phyloP scores from a whole-genome alignment of 2,888 invertebrate species.

The Drosophila borealis region DNA sequence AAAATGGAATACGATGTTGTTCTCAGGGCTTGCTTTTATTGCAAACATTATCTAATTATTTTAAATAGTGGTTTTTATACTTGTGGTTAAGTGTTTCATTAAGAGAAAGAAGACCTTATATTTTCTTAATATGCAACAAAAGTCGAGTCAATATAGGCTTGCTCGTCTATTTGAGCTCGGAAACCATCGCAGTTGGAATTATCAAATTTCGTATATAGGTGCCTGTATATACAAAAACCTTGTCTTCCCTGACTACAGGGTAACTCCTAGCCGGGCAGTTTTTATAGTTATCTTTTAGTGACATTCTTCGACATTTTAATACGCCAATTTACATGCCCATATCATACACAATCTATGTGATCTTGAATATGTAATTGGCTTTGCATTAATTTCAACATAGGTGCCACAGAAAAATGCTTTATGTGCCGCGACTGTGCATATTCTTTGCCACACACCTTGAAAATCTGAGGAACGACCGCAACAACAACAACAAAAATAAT shows the following conservation, averaged over 20 bases:
- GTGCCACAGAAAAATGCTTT: conserved; percentile 22
- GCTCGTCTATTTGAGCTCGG: too few species aligned
- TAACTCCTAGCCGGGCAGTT: neutral
- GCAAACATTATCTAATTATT: too few species aligned
- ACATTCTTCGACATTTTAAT: neutral
- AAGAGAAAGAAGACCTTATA: too few species aligned
- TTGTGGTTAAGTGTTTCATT: too few species aligned
- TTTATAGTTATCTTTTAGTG: neutral
- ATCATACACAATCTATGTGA: conserved; percentile 26
- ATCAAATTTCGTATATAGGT: too few species aligned
- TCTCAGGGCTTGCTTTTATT: neutral
- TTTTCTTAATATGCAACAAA: too few species aligned
- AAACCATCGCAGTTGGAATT: too few species aligned
- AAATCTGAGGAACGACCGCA: conserved; percentile 22
- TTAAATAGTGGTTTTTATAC: too few species aligned
- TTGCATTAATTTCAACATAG: conserved; percentile 17
- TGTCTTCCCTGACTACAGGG: neutral
- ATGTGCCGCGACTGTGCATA: conserved; percentile 35
- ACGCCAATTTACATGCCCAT: conserved; percentile 17
- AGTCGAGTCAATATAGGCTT: too few species aligned
- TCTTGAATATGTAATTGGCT: conserved; percentile 21
- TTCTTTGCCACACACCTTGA: conserved; percentile 75
- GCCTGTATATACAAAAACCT: too few species aligned
- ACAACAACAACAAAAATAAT: neutral
- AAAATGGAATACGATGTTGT: neutral